phyloP scores from a whole-genome alignment of 2,113 vertebrate genomes.

The Orycteropus afer region DNA sequence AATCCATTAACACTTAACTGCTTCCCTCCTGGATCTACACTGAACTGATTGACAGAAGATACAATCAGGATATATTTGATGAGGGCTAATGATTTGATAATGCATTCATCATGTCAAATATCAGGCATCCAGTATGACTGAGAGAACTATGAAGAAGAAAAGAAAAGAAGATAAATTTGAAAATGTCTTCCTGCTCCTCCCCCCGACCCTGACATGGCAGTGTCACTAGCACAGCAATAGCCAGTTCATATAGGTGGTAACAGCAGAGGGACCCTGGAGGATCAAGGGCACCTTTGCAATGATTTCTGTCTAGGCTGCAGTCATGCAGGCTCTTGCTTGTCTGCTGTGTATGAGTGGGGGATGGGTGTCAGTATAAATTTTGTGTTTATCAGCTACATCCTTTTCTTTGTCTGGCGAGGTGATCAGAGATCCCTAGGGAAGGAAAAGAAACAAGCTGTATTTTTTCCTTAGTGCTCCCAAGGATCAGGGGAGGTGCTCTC shows the following conservation, averaged over 20 bases:
- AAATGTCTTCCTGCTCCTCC: neutral
- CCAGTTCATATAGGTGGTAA: neutral
- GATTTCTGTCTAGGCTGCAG: neutral
- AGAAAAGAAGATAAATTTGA: neutral
- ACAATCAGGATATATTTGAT: neutral
- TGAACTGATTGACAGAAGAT: slow-evolving; percentile 34
- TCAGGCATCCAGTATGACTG: neutral
- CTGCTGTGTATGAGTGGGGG: too few species aligned
- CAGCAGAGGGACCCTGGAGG: neutral
- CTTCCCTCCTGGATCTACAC: slow-evolving; percentile 51
- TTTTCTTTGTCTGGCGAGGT: neutral
- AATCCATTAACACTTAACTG: slow-evolving; percentile 70
- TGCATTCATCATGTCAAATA: slow-evolving; percentile 53
- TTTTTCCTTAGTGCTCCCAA: neutral
- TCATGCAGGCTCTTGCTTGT: neutral
- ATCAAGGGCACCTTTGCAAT: neutral
- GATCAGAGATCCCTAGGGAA: neutral
- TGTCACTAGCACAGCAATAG: neutral
- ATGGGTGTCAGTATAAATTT: neutral
- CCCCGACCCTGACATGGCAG: neutral
- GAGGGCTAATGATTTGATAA: slow-evolving; percentile 34
- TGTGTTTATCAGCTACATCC: neutral
- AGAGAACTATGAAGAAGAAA: neutral
- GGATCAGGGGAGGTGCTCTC: neutral
- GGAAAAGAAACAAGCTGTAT: neutral